phyloP scores from a whole-genome alignment of 30 jellyfish, hydroid and myxozoan genomes.

The Pseudorhiza aurosa region DNA sequence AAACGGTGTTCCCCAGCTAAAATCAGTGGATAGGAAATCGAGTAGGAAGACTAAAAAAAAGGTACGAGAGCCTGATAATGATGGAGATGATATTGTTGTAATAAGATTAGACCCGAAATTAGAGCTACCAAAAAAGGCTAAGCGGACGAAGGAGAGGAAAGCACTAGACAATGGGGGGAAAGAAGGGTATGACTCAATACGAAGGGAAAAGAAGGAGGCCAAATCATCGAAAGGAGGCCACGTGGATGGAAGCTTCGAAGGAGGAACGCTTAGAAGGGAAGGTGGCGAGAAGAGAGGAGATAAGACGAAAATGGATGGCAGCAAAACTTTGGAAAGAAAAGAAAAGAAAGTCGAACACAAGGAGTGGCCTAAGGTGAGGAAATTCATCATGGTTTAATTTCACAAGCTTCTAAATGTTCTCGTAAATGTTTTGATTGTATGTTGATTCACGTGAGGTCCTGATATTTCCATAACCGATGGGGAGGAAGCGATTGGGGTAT shows the following conservation, averaged over 20 bases:
- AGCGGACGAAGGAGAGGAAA: constrained; percentile 18
- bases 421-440: too few species aligned
- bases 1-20: neutral
- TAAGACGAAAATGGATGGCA: neutral
- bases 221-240: neutral
- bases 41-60: constrained; percentile 20
- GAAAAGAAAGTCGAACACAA: constrained; percentile 43
- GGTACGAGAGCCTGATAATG: constrained; percentile 4
- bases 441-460: too few species aligned
- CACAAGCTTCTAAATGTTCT: too few species aligned
- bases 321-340: neutral
- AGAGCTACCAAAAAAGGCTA: constrained; percentile 53
- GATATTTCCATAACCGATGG: too few species aligned
- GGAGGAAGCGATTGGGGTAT: too few species aligned
- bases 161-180: constrained; percentile 30
- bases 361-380: constrained; percentile 67
- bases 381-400: too few species aligned
- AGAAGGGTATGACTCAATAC: neutral
- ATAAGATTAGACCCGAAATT: constrained; percentile 56
- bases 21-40: neutral
- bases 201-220: constrained; percentile 10
- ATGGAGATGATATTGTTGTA: constrained; percentile 60
- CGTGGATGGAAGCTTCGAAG: constrained; percentile 11
- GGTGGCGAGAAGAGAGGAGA: constrained; percentile 28
- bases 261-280: constrained; percentile 25